phyloP scores from a whole-genome alignment of 37 sponge, comb jelly and placozoan species.

The Petrosia ficiformis region DNA sequence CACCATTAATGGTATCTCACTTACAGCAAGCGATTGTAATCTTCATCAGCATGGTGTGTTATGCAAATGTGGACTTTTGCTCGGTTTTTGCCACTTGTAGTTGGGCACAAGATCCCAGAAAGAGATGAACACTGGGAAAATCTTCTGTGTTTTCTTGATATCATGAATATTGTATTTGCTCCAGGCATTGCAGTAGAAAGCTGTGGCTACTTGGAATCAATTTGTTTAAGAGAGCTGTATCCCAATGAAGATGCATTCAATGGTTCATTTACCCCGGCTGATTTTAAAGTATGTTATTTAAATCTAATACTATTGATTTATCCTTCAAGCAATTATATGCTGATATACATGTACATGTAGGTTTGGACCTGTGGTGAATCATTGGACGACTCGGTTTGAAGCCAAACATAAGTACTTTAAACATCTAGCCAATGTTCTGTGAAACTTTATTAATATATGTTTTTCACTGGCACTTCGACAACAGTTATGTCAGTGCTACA shows the following conservation, averaged over 20 bases:
- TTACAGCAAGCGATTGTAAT: conserved; percentile 4
- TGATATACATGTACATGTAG: conserved; percentile 9
- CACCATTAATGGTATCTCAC: conserved; percentile 1
- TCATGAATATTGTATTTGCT: background rate
- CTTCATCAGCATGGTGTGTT: conserved; percentile 15
- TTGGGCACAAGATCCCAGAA: background rate
- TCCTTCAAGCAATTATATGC: too few relatives aligned
- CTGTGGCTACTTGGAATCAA: too few relatives aligned
- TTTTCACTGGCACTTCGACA: conserved; percentile 6
- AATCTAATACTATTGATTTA: too few relatives aligned
- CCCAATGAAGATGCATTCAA: too few relatives aligned
- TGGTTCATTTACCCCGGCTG: too few relatives aligned
- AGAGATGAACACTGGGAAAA: background rate
- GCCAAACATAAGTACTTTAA: too few relatives aligned
- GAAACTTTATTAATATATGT: conserved; percentile 4
- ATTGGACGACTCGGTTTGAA: conserved; percentile 6
- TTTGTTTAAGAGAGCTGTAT: too few relatives aligned
- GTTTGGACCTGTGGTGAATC: conserved; percentile 14
- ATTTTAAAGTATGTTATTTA: too few relatives aligned
- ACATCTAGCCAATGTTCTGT: conserved; percentile 1
- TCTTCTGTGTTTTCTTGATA: background rate
- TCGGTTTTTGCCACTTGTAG: background rate
- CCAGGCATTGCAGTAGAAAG: too few relatives aligned
- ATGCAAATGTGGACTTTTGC: conserved; percentile 1
- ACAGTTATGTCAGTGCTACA: conserved; percentile 8